These are phyloP conservation scores for Rhamphomyia laevipes DNA, from an alignment of 2,888 invertebrate genomes.

Conservation along the genomic window DNA sequence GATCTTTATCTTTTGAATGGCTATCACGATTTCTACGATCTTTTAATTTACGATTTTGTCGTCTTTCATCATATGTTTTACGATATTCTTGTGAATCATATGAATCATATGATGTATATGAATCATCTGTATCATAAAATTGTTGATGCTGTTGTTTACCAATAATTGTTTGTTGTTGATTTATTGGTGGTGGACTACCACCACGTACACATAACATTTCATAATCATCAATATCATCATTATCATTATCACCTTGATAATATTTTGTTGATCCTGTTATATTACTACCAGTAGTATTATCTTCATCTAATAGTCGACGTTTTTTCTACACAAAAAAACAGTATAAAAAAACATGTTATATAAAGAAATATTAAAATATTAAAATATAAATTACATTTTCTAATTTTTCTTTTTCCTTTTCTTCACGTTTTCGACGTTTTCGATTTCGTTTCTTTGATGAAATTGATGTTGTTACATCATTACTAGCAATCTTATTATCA, in stretches of 20 bases:
- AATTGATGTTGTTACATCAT: constrained; percentile 14
- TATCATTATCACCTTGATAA: constrained; percentile 37
- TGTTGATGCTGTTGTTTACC: constrained; percentile 18
- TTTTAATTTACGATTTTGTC: constrained; percentile 29
- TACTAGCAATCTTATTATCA: constrained; percentile 8
- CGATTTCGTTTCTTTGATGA: constrained; percentile 6
- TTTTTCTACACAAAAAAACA: constrained; percentile 12
- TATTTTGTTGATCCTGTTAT: constrained; percentile 35
- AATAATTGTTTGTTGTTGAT: constrained; percentile 24
- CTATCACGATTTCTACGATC: constrained; percentile 40
- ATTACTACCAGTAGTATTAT: not conserved
- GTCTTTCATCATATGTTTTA: constrained; percentile 37
- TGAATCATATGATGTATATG: constrained; percentile 44
- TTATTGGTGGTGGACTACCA: constrained; percentile 48
- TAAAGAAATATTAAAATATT: not conserved
- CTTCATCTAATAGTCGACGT: not conserved
- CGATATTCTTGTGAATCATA: constrained; percentile 38
- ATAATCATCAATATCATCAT: constrained; percentile 55
- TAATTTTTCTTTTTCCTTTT: constrained; percentile 29
- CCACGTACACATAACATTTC: constrained; percentile 72
- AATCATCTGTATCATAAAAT: constrained; percentile 44
- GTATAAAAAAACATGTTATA: not conserved
- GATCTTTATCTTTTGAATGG: constrained; percentile 30
- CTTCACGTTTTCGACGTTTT: constrained; percentile 31
- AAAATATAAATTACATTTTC: constrained; percentile 14